Evolutionary conservation across 64 coral and sea anemone species (phyloP), one percentile per base, ranked within the genome.

Genomic region (Stichodactyla helianthus): DNA sequence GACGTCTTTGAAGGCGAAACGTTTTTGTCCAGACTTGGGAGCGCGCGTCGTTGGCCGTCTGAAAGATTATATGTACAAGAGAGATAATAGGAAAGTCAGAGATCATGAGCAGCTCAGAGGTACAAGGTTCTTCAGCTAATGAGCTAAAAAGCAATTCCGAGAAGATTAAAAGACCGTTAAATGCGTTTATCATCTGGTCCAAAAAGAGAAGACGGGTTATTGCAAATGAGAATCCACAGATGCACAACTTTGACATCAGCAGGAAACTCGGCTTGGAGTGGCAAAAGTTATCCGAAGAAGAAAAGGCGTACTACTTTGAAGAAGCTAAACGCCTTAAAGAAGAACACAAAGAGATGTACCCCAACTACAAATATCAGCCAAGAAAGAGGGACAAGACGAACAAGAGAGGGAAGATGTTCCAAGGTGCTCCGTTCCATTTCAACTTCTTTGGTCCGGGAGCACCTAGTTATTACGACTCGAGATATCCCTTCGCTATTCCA

Each of bases 211-310:
- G 97, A 4, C 90, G 97, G 23, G 93, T 95, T 0, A 94, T 99
- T 11, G 97, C 97, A 0, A 99, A 95, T 62, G 97, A 95, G 54
- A 94, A 99, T 27, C 97, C 97, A 2, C 93, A 99, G 52, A 95
- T 99, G 97, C 97, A 99, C 65, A 99, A 99, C 85, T 99, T 99
- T 86, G 97, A 99, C 86, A 99, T 99, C 23, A 95, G 93, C 51
- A 90, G 93, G 77, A 92, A 94, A 55, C 87, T 99, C 1, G 97
- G 97, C 19, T 70, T 99, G 58, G 97, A 99, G 59, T 99, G 97
- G 97, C 93, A 99, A 70, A 94, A 93, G 65, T 84, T 99, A 18
- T 89, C 90, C 2, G 90, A 94, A 50, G 86, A 93, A n/a, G 97
- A 99, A 52, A 99, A 99, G 86, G 71, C 90, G 18, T 86, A 86